Evolutionary conservation across 1,140 invertebrate genomes (phyloP).

Genomic region (Ips typographus): DNA sequence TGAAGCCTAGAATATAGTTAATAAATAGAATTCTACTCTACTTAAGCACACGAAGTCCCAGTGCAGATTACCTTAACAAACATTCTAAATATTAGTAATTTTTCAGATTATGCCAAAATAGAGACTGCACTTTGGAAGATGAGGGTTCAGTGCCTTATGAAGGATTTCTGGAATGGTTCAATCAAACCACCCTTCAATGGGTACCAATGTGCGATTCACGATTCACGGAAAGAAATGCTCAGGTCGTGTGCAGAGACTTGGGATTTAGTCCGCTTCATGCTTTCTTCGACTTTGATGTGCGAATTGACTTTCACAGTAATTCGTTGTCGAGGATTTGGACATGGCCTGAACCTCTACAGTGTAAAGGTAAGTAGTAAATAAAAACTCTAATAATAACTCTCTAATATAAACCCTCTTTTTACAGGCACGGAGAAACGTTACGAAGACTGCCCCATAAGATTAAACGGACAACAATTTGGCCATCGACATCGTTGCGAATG

Average conservation of each 20-base stretch:
- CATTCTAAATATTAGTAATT: not conserved
- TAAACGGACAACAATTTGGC: constrained; percentile 87
- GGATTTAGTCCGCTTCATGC: constrained; percentile 88
- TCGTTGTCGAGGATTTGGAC: constrained; percentile 83
- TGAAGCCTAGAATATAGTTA: too few relatives aligned
- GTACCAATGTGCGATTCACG: constrained; percentile 93
- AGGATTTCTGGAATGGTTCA: constrained; percentile 94
- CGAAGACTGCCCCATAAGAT: constrained; percentile 83
- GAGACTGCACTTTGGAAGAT: constrained; percentile 64
- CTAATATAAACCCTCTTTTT: not conserved
- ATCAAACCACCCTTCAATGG: constrained; percentile 93
- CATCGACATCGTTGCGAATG: constrained; percentile 82
- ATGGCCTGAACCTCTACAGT: constrained; percentile 91
- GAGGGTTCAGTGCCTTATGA: constrained; percentile 59
- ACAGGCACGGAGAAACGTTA: constrained; percentile 72
- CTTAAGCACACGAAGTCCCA: not conserved
- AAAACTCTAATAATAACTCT: not conserved
- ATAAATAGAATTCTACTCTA: too few relatives aligned
- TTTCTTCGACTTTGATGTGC: constrained; percentile 75
- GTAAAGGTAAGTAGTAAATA: constrained; percentile 59
- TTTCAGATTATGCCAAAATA: constrained; percentile 68
- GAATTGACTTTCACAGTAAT: constrained; percentile 84
- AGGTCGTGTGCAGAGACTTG: constrained; percentile 94
- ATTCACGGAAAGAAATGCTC: constrained; percentile 92
- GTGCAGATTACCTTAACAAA: not conserved